phyloP scores from a whole-genome alignment of 2,113 vertebrate species.

The Paratilapia polleni region DNA sequence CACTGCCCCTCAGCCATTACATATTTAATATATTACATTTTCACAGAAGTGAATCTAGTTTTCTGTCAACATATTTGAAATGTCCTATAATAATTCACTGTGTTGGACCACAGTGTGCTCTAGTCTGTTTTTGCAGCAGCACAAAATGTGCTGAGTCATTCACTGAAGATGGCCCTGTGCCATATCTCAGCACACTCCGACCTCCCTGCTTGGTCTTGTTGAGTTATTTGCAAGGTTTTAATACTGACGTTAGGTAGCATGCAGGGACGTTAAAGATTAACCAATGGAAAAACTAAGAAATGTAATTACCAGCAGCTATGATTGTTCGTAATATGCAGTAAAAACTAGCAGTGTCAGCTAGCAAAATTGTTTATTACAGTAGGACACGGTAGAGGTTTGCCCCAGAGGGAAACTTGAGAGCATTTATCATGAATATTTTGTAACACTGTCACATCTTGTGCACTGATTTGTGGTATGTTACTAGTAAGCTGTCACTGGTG shows the following conservation, averaged over 20 bases:
- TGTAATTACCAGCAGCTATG: background rate
- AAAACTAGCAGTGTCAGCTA: background rate
- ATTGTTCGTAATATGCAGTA: background rate
- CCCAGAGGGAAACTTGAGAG: no score
- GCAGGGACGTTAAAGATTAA: background rate
- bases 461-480: no score
- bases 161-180: slow-evolving; percentile 24
- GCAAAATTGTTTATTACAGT: background rate
- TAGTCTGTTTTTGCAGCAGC: background rate
- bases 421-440: no score
- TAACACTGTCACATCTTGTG: no score
- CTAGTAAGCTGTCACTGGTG: no score
- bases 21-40: background rate
- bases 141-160: slow-evolving; percentile 75
- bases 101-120: background rate
- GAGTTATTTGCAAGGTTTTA: background rate
- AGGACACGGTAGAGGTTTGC: background rate
- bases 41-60: fast-evolving
- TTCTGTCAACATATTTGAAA: background rate
- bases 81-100: background rate
- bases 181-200: slow-evolving; percentile 3
- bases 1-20: background rate
- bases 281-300: background rate
- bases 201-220: background rate
- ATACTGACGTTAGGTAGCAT: background rate